Evolutionary conservation across 2,888 invertebrate species (phyloP), one percentile per base, ranked within the genome.

Genomic region (Diarsia mendica): DNA sequence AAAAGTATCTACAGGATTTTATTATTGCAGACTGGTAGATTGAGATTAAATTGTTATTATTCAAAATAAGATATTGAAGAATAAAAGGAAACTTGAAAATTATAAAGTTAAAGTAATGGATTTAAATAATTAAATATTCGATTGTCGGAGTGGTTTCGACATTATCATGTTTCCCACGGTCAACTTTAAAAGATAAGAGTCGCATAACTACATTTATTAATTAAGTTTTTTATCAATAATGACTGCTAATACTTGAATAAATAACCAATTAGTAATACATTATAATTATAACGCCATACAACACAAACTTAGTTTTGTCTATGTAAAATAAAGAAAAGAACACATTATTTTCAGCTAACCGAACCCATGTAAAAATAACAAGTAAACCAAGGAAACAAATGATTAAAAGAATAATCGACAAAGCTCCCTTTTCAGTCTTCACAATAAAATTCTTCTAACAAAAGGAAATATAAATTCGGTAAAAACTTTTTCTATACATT

Each of bases 401-500:
- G 66, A 70, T 78, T 78, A 83, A 73, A 73, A 70, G 46, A 20
- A 67, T 83, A 70, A 79, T 79, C 58, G 23, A 63, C 33, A 79
- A 83, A 73, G 53, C 53, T 64, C 33, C 61, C 58, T 79, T 65
- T 65, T 70, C 51, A 49, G 44, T 18, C 39, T 63, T 15, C 46
- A 51, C 68, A 71, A 73, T 73, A 39, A 53, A 67, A 69, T 63
- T 63, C 53, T 77, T 58, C 20, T 10, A 51, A 74, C 67, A 64
- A 55, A 66, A 84, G 18, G 28, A 82, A 82, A 76, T 72, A 63
- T 72, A 63, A 80, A 80, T 75, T 80, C 76, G 51, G 70, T 0
- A 48, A 48, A 72, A 82, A 65, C 80, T 85, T 88, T 85, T 78
- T 82, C 75, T 78, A 79, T 75, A 81, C 74, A 77, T 83, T 89